Conservation (phyloP, 2,797 vertebrate species). For the Spinus olivaceus region DNA sequence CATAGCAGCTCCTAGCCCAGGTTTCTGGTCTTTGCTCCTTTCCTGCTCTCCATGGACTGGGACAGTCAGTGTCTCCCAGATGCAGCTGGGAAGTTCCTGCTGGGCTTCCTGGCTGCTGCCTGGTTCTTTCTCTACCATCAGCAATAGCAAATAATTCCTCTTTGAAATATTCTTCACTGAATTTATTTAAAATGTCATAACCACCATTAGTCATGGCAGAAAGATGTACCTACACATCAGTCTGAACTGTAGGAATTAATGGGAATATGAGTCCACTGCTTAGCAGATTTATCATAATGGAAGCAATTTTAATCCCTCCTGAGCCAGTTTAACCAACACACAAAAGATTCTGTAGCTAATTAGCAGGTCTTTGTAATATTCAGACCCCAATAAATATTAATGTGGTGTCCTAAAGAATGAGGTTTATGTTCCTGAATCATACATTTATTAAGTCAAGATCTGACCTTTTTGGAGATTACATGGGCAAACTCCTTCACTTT, state of each 20-base stretch:
- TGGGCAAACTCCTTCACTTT: neutral
- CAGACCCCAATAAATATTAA: constrained; percentile 45
- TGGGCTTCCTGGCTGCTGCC: neutral
- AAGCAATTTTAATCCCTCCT: constrained; percentile 12
- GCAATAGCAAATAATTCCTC: neutral
- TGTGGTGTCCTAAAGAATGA: constrained; percentile 39
- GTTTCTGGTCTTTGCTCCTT: neutral
- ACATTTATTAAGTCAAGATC: constrained; percentile 55
- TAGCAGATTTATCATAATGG: constrained; percentile 7
- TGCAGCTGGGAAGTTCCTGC: neutral
- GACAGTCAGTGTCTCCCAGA: neutral
- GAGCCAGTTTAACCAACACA: constrained; percentile 39
- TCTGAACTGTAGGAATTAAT: neutral
- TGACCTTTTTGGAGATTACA: constrained; percentile 63
- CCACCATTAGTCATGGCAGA: neutral
- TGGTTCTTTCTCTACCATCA: neutral
- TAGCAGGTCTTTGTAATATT: constrained; percentile 15
- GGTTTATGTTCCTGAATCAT: constrained; percentile 44
- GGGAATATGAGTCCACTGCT: neutral
- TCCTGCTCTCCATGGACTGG: neutral
- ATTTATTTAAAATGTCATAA: neutral
- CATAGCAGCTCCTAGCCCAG: neutral
- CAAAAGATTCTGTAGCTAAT: constrained; percentile 47
- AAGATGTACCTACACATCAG: neutral
- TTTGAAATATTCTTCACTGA: neutral